A percentile compares a stretch with the other conserved stretches of the same genome.
These are phyloP conservation scores for Nudaria mundana DNA, from an alignment of 2,888 invertebrate species.

Conservation along the genomic window DNA sequence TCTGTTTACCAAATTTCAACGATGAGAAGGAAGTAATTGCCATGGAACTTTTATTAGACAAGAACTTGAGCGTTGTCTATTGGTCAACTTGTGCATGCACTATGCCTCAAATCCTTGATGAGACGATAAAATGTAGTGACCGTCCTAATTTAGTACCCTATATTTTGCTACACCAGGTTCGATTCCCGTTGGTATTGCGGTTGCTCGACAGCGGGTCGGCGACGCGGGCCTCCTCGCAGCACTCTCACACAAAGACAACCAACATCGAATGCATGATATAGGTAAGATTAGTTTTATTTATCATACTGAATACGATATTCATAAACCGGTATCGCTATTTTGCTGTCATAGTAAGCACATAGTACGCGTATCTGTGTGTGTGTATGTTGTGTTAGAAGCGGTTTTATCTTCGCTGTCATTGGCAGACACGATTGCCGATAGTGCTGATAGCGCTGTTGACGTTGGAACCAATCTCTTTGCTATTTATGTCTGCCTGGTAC, in stretches of 20 bases:
- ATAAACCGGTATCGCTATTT: constrained; percentile 9
- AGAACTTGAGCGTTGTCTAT: too few species aligned
- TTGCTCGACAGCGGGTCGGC: constrained; percentile 89
- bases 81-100: too few species aligned
- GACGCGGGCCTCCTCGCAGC: constrained; percentile 82
- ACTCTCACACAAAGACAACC: constrained; percentile 79
- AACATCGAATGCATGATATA: constrained; percentile 78
- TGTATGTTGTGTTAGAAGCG: constrained; percentile 18
- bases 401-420: constrained; percentile 38
- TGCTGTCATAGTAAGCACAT: constrained; percentile 12
- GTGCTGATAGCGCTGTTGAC: constrained; percentile 36
- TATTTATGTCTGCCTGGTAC: constrained; percentile 65
- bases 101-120: too few species aligned
- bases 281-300: constrained; percentile 57
- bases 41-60: too few species aligned
- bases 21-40: too few species aligned
- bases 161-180: too few species aligned
- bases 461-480: constrained; percentile 45
- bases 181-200: constrained; percentile 92
- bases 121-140: too few species aligned
- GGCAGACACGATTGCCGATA: constrained; percentile 39
- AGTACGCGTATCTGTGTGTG: constrained; percentile 11
- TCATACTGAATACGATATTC: neutral
- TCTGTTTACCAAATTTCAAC: too few species aligned
- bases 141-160: too few species aligned